phyloP scores from a whole-genome alignment of 1,140 invertebrate species.

The Eriosoma lanigerum region DNA sequence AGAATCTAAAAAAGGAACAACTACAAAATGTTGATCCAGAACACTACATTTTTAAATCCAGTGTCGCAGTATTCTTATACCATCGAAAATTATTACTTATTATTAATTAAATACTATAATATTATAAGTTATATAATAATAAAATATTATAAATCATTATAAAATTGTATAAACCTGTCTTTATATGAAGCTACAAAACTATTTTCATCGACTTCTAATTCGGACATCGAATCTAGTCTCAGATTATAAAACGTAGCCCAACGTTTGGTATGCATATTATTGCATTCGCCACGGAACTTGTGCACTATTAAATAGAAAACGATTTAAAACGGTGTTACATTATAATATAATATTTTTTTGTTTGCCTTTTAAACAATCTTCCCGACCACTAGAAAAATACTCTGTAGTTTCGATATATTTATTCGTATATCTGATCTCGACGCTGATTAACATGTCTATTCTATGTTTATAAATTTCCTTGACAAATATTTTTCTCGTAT shows the following conservation, averaged over 20 bases:
- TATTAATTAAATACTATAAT: too few relatives aligned
- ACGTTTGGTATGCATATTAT: constrained; percentile 49
- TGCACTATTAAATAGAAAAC: constrained; percentile 11
- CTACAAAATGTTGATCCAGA: too few relatives aligned
- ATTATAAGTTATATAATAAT: too few relatives aligned
- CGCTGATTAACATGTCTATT: background rate
- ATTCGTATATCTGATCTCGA: background rate
- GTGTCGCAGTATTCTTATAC: too few relatives aligned
- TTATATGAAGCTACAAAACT: constrained; percentile 1
- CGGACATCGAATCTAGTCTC: constrained; percentile 42
- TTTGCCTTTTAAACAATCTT: constrained; percentile 34
- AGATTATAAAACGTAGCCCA: constrained; percentile 25
- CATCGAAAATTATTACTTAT: too few relatives aligned
- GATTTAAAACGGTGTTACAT: background rate
- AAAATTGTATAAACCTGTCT: background rate
- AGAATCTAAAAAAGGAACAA: too few relatives aligned
- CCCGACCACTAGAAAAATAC: constrained; percentile 14
- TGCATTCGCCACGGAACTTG: constrained; percentile 60
- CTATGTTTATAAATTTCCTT: constrained; percentile 35
- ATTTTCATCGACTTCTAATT: constrained; percentile 6
- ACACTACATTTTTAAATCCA: too few relatives aligned
- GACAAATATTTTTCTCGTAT: background rate
- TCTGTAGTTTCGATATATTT: constrained; percentile 3
- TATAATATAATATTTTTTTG: background rate
- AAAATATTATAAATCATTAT: background rate